Evolutionary conservation across 2,888 invertebrate genomes (phyloP).

Genomic region (Anticlea derivata): DNA sequence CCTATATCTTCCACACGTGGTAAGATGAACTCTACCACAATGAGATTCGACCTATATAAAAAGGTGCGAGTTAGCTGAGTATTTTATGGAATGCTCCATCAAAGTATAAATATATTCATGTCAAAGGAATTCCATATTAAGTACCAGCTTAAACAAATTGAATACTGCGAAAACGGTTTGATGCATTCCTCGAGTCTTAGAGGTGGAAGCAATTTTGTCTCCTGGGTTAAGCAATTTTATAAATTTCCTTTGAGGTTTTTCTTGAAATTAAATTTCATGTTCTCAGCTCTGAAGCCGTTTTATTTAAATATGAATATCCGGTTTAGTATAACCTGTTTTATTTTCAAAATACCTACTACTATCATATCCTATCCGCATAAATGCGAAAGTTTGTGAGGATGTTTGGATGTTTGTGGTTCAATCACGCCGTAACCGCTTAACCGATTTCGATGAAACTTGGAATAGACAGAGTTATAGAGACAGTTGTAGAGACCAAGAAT

Average conservation of each 20-base stretch:
- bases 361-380: no score
- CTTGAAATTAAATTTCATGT: slow-evolving; percentile 5
- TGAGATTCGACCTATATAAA: neutral
- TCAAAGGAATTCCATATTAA: slow-evolving; percentile 14
- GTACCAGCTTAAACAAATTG: slow-evolving; percentile 19
- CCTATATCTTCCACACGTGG: no score
- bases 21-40: neutral
- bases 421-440: no score
- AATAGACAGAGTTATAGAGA: no score
- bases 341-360: no score
- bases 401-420: no score
- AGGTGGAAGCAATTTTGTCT: slow-evolving; percentile 16
- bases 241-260: slow-evolving; percentile 9
- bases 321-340: no score
- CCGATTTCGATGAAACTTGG: no score
- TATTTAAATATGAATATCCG: no score
- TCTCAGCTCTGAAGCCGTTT: slow-evolving; percentile 1
- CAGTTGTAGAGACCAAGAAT: no score
- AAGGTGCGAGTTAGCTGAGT: neutral
- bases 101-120: slow-evolving; percentile 7
- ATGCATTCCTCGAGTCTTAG: slow-evolving; percentile 16
- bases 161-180: slow-evolving; percentile 16
- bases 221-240: slow-evolving; percentile 10
- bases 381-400: no score
- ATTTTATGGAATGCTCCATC: slow-evolving; percentile 8